These are phyloP conservation scores for Forficula auricularia DNA, from an alignment of 1,140 invertebrate species.

Conservation along the genomic window DNA sequence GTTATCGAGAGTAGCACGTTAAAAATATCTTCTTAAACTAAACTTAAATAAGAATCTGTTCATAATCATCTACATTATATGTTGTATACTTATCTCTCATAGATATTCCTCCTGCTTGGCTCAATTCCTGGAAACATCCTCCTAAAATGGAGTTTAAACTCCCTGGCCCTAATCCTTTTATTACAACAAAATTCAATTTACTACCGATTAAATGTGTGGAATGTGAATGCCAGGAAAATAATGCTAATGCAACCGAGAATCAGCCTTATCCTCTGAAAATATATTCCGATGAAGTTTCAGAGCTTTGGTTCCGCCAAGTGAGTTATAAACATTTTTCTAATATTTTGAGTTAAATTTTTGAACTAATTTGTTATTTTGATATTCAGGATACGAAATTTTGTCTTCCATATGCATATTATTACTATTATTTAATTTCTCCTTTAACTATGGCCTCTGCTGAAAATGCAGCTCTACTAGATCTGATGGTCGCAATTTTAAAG, in stretches of 20 bases:
- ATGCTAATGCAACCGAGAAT: conserved; percentile 9
- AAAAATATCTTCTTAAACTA: too few species aligned
- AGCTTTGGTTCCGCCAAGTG: too few species aligned
- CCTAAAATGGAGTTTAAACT: too few species aligned
- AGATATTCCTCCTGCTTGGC: conserved; percentile 45
- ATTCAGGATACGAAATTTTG: conserved; percentile 56
- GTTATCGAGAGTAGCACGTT: too few species aligned
- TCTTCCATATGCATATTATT: conserved; percentile 59
- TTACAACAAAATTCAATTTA: conserved; percentile 56
- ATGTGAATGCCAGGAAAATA: too few species aligned
- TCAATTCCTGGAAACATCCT: conserved; percentile 2
- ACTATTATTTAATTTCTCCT: conserved; percentile 55
- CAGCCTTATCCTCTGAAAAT: too few species aligned
- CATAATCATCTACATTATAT: neutral
- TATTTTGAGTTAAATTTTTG: too few species aligned
- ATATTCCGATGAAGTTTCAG: too few species aligned
- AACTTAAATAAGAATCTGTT: neutral
- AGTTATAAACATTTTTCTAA: too few species aligned
- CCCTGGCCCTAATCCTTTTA: neutral
- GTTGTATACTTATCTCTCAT: conserved; percentile 7
- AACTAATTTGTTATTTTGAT: too few species aligned
- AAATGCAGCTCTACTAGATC: neutral
- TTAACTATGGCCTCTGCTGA: conserved; percentile 30
- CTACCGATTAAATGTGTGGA: conserved; percentile 31
- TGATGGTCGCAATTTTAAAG: conserved; percentile 22